Evolutionary conservation across 1,140 invertebrate genomes (phyloP), one percentile per base, ranked within the genome.

Genomic region (Drosophila sproati): DNA sequence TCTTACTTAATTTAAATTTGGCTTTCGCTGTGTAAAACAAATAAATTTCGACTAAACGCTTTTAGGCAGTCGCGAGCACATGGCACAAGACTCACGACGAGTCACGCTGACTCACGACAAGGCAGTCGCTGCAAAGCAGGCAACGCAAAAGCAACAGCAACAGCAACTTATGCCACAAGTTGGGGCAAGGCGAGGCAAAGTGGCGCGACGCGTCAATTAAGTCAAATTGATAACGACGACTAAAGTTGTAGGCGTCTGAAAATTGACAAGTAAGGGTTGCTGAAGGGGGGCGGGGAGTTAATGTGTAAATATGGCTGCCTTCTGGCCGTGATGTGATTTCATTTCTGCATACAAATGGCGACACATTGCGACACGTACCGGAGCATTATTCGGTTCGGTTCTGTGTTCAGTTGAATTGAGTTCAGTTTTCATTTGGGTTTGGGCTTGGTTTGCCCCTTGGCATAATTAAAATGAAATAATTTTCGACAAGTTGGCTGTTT

Each of bases 381-480:
- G n/a, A 56, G 57, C 64, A 61, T 68, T 47, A 60, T 67, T 59
- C 5, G 32, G 34, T 45, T 55, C 10, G 45, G 37, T 57, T 28
- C 20, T 5, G 10, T 20, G 54, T 56, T 54, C n/a, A 28, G 28
- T 6, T 62, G 4, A 32, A 35, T 51, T 39, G n/a, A 34, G 48
- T 34, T 62, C 31, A 3, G 52, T 29, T 52, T 31, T 5, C 10
- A 34, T 51, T 39, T 35, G 4, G 31, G 28, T 54, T 34, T 56
- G 37, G 29, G 56, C n/a, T 59, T n/a, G 5, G 41, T 57, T 34
- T 28, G 79, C 77, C 83, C 80, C 88, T 87, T 71, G 80, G 85
- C 83, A 78, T 89, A 88, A 88, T 89, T 88, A 88, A 88, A 88
- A 83, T 71, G 80, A 88, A 88, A 88, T 88, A 73, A 89, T 89